These are phyloP conservation scores for Oryctes rhinoceros DNA, from an alignment of 1,140 invertebrate genomes.

Conservation along the genomic window DNA sequence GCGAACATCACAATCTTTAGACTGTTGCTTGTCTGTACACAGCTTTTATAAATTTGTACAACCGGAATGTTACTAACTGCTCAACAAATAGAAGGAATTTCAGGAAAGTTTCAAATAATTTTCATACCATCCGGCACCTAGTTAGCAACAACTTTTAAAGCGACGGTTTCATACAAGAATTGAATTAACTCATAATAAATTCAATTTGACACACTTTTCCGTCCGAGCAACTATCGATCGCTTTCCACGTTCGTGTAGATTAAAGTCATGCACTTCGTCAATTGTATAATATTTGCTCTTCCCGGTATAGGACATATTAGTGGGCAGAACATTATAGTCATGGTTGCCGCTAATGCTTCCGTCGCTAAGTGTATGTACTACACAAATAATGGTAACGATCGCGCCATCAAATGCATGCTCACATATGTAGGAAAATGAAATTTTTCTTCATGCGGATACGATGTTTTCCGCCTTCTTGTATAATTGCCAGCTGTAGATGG, in stretches of 20 bases:
- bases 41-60: too few relatives aligned
- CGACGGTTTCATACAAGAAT: background rate
- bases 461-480: too few relatives aligned
- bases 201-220: slow-evolving; percentile 18
- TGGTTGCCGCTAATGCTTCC: background rate
- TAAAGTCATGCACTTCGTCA: background rate
- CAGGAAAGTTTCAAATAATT: too few relatives aligned
- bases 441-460: too few relatives aligned
- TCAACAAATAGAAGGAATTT: too few relatives aligned
- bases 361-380: slow-evolving; percentile 17
- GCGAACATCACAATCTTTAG: too few relatives aligned
- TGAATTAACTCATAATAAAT: background rate
- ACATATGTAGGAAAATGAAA: too few relatives aligned
- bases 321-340: slow-evolving; percentile 8
- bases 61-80: too few relatives aligned
- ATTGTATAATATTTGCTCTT: slow-evolving; percentile 19
- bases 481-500: too few relatives aligned
- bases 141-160: too few relatives aligned
- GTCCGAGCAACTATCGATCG: background rate
- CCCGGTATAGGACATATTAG: background rate
- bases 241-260: background rate
- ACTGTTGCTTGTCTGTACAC: too few relatives aligned
- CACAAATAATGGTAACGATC: background rate
- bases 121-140: too few relatives aligned
- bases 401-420: background rate